phyloP scores from a whole-genome alignment of 1,140 invertebrate species.

The Forficula auricularia region DNA sequence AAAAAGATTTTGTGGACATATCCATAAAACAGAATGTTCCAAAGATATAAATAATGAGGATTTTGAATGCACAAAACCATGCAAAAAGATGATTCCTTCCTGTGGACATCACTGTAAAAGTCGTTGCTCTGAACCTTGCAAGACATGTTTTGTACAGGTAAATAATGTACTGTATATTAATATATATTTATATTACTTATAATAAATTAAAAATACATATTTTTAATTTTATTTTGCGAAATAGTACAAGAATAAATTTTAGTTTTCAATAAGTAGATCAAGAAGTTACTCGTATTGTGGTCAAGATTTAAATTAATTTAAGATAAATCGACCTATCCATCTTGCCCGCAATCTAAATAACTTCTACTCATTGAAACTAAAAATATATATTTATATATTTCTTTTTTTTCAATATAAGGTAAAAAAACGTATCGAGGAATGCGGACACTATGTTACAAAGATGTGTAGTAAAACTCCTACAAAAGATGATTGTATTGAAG shows the following conservation, averaged over 20 bases:
- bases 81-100: conserved; percentile 21
- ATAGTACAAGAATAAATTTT: no score
- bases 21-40: conserved; percentile 23
- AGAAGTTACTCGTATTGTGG: no score
- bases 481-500: conserved; percentile 19
- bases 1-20: conserved; percentile 26
- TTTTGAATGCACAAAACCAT: conserved; percentile 25
- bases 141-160: conserved; percentile 26
- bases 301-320: no score
- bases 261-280: no score
- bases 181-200: no score
- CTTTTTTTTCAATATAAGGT: conserved; percentile 22
- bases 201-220: no score
- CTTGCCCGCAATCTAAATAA: no score
- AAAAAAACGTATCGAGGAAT: conserved; percentile 24
- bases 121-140: conserved; percentile 21
- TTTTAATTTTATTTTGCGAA: no score
- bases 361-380: no score
- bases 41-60: conserved; percentile 19
- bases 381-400: no score
- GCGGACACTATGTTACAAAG: conserved; percentile 25
- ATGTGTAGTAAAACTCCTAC: conserved; percentile 18
- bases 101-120: conserved; percentile 30
- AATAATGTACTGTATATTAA: no score
- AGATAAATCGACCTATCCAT: no score